Evolutionary conservation across 2,888 invertebrate species (phyloP).

Genomic region (Phaonia tiefii): DNA sequence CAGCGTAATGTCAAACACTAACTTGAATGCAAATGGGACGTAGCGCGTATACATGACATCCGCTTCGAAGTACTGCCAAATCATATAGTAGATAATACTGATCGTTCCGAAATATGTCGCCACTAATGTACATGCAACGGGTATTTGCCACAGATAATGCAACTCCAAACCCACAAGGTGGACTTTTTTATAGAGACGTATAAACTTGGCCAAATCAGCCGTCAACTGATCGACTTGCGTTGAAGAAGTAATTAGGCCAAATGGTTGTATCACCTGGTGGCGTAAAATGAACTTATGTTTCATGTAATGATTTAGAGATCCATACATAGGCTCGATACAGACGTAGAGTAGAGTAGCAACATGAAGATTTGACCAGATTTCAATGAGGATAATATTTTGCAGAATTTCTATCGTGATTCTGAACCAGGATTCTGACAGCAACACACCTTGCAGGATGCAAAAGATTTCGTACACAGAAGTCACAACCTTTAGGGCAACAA

Average conservation of each 20-base stretch:
- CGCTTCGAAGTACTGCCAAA: constrained; percentile 14
- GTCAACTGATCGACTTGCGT: constrained; percentile 43
- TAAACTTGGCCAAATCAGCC: constrained; percentile 66
- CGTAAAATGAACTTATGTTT: not conserved
- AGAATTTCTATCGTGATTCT: no score
- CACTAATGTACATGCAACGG: constrained; percentile 49
- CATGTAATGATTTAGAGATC: constrained; percentile 6
- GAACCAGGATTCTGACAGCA: not conserved
- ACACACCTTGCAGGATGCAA: no score
- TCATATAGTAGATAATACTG: constrained; percentile 54
- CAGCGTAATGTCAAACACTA: not conserved
- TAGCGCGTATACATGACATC: not conserved
- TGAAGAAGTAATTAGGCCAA: not conserved
- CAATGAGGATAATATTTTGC: no score
- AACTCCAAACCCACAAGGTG: constrained; percentile 61
- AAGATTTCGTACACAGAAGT: constrained; percentile 12
- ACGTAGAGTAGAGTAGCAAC: not conserved
- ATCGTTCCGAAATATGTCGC: constrained; percentile 59
- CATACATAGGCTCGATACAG: not conserved
- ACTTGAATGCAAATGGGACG: not conserved
- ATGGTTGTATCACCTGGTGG: not conserved
- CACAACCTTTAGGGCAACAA: constrained; percentile 7
- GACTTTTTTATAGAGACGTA: constrained; percentile 69
- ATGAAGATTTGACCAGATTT: constrained; percentile 11
- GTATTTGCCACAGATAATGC: constrained; percentile 68